Percentiles rank a stretch among this genome's conserved stretches.
Conservation (phyloP, 2,888 invertebrate genomes). For the Caenorhabditis imperialis region DNA sequence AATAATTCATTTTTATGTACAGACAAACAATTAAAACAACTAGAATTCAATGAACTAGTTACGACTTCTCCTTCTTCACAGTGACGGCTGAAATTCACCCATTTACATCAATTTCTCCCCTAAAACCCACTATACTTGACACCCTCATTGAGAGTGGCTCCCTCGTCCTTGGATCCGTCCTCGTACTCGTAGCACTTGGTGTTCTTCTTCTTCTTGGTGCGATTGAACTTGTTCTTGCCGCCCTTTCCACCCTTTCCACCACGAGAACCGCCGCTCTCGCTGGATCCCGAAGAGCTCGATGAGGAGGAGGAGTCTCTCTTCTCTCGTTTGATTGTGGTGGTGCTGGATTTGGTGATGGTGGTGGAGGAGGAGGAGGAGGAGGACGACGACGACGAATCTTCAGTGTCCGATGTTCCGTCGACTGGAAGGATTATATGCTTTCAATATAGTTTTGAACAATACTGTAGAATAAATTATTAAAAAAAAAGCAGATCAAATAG, state of each 20-base stretch:
- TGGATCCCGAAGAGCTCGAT: background rate
- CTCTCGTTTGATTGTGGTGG: slow-evolving; percentile 1
- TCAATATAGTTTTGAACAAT: too few species aligned
- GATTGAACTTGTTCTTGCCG: slow-evolving; percentile 14
- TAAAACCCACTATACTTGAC: slow-evolving; percentile 31
- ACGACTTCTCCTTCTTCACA: too few species aligned
- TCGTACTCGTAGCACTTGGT: slow-evolving; percentile 41
- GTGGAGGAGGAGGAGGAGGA: too few species aligned
- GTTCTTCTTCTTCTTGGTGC: slow-evolving; percentile 37
- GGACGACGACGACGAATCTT: too few species aligned
- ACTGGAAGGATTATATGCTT: slow-evolving; percentile 21
- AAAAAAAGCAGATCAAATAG: too few species aligned
- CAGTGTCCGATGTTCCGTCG: slow-evolving; percentile 29
- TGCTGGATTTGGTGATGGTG: too few species aligned
- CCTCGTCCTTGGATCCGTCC: slow-evolving; percentile 42
- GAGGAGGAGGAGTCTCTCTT: background rate
- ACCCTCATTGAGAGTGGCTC: slow-evolving; percentile 35
- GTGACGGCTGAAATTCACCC: too few species aligned
- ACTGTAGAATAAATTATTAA: too few species aligned
- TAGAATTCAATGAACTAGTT: too few species aligned
- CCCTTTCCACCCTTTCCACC: slow-evolving; percentile 2
- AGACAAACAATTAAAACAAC: too few species aligned
- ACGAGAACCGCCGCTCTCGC: background rate
- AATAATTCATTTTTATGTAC: too few species aligned
- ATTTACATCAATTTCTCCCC: too few species aligned